Conservation (phyloP, 2,888 invertebrate genomes). For the Arge pagana region DNA sequence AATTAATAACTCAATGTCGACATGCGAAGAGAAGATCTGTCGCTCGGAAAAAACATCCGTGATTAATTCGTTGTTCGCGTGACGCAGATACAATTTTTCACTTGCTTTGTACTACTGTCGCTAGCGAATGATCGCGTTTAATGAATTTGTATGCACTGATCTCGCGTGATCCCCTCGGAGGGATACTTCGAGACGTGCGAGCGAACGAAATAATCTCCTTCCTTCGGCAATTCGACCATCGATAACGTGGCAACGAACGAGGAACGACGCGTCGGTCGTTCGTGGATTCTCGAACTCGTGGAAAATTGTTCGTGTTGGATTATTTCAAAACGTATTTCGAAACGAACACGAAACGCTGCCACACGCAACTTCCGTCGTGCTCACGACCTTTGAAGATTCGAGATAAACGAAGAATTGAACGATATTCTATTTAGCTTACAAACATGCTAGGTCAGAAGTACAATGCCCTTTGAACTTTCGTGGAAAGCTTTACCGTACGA, state of each 20-base stretch:
- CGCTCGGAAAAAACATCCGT: neutral
- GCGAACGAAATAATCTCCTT: neutral
- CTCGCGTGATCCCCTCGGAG: no score
- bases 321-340: no score
- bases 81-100: no score
- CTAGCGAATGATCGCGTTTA: no score
- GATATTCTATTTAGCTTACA: conserved; percentile 3
- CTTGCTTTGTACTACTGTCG: no score
- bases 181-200: no score
- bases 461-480: conserved; percentile 10
- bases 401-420: neutral
- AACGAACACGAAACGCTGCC: neutral
- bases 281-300: no score
- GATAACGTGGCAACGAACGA: no score
- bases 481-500: neutral
- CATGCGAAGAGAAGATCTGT: conserved; percentile 3
- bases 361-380: neutral
- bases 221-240: no score
- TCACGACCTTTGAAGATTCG: neutral
- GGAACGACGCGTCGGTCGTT: no score
- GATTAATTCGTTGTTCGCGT: conserved; percentile 7
- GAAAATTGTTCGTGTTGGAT: no score
- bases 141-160: no score
- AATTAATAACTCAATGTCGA: conserved; percentile 19
- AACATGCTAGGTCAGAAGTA: conserved; percentile 8